These are phyloP conservation scores for Pristionchus entomophagus DNA, from an alignment of 2,888 invertebrate genomes.

Conservation along the genomic window DNA sequence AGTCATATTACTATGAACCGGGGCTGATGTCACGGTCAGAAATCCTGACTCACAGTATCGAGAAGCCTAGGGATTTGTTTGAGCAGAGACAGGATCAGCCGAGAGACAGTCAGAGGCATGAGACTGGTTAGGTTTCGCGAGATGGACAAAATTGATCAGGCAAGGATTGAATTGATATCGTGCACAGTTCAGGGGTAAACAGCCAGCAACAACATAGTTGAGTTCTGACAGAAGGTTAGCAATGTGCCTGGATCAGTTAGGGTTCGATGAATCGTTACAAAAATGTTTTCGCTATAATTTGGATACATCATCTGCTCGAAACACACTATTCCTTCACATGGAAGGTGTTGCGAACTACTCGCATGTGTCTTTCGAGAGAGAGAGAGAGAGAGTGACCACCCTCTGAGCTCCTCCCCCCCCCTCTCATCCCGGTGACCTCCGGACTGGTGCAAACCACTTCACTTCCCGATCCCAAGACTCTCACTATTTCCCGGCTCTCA, in stretches of 20 bases:
- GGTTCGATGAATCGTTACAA: too few relatives aligned
- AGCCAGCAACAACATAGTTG: background rate
- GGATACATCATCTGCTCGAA: too few relatives aligned
- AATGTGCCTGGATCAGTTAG: background rate
- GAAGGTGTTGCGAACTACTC: too few relatives aligned
- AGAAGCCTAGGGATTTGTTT: too few relatives aligned
- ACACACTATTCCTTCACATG: background rate
- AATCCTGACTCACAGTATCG: background rate
- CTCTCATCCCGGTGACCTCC: background rate
- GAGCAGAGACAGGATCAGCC: background rate
- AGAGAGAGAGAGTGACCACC: too few relatives aligned
- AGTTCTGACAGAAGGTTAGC: background rate
- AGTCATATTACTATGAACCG: background rate
- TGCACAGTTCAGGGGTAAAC: background rate
- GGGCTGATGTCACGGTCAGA: background rate
- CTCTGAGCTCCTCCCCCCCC: background rate
- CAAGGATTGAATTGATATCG: background rate
- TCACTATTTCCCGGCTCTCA: background rate
- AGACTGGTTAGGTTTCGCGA: background rate
- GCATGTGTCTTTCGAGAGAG: too few relatives aligned
- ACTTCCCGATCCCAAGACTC: background rate
- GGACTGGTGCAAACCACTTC: constrained; percentile 35
- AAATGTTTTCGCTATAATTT: too few relatives aligned
- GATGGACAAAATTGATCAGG: background rate
- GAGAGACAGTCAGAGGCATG: background rate